Percentiles rank a stretch among this genome's conserved stretches.
phyloP scores from a whole-genome alignment of 2,113 vertebrate genomes.

The Rutilus rutilus region DNA sequence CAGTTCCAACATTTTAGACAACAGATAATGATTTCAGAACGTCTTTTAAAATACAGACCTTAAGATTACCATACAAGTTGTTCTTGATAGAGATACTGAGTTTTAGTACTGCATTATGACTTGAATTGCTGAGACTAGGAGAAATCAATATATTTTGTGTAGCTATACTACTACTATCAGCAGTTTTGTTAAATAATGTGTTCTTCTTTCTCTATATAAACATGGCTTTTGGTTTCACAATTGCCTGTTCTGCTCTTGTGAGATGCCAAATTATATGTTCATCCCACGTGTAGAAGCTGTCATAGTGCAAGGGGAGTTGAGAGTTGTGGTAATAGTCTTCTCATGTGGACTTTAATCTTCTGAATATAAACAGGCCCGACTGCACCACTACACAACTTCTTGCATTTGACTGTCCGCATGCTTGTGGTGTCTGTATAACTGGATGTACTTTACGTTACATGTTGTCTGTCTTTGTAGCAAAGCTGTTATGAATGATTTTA shows the following conservation, averaged over 20 bases:
- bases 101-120: background rate
- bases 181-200: constrained; percentile 7
- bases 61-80: background rate
- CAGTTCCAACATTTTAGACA: background rate
- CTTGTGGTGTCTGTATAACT: constrained; percentile 5
- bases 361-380: constrained; percentile 18
- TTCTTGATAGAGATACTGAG: background rate
- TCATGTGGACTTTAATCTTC: background rate
- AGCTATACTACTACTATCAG: background rate
- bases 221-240: background rate
- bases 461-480: background rate
- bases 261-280: constrained; percentile 9
- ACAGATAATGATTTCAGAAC: background rate
- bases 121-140: background rate
- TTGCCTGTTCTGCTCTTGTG: background rate
- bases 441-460: constrained; percentile 11
- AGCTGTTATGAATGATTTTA: background rate
- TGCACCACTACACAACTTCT: constrained; percentile 10
- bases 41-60: background rate
- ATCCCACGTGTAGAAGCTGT: constrained; percentile 9
- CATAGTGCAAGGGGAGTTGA: background rate
- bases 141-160: background rate
- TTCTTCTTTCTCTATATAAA: background rate
- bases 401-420: constrained; percentile 8
- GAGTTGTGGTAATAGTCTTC: background rate